Conservation (phyloP, 2,797 vertebrate species). For the Mormyrus hasselquistii region DNA sequence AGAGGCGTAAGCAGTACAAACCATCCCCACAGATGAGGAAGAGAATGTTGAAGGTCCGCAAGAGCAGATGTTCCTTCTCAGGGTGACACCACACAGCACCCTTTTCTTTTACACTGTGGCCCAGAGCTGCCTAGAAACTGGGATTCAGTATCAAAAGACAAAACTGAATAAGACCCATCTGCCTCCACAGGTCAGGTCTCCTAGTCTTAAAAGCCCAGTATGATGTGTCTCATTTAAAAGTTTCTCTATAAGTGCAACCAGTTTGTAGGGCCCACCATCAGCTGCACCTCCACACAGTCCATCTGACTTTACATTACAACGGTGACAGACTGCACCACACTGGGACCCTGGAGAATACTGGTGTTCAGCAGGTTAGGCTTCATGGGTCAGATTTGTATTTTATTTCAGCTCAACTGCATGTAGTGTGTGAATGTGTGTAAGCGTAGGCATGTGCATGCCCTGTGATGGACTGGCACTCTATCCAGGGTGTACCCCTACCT, state of each 20-base stretch:
- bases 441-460: not conserved
- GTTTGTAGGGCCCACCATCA: slow-evolving; percentile 42
- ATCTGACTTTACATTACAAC: slow-evolving; percentile 42
- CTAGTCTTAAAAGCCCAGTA: not conserved
- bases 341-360: slow-evolving; percentile 22
- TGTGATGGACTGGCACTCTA: not conserved
- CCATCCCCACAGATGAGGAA: not conserved
- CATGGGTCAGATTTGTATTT: not conserved
- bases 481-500: not conserved
- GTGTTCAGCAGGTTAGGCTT: not conserved
- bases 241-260: not conserved
- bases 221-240: not conserved
- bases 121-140: not conserved
- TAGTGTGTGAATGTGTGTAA: not conserved
- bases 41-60: slow-evolving; percentile 6
- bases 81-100: not conserved
- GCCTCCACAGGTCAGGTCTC: not conserved
- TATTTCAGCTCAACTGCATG: not conserved
- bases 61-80: not conserved
- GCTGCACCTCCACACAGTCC: slow-evolving; percentile 40
- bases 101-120: not conserved
- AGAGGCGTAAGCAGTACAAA: not conserved
- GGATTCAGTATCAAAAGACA: not conserved
- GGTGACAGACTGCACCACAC: slow-evolving; percentile 29
- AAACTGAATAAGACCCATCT: not conserved